Evolutionary conservation across 2,888 invertebrate species (phyloP).

Genomic region (Tipula confusa): DNA sequence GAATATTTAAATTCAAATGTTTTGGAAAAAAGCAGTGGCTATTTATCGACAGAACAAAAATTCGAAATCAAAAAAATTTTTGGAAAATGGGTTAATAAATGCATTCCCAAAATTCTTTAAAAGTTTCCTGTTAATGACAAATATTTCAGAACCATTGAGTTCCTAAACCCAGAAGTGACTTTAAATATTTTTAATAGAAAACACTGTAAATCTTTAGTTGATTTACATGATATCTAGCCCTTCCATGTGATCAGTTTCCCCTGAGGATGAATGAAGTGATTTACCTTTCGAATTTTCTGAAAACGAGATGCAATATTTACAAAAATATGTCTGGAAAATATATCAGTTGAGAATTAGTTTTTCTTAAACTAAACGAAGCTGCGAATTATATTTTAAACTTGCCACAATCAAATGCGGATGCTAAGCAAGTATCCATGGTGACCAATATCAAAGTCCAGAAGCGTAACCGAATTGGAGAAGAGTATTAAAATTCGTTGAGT

Average conservation of each 20-base stretch:
- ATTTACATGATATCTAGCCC: not conserved
- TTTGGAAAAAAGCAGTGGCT: not conserved
- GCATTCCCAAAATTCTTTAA: not conserved
- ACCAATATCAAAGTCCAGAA: not conserved
- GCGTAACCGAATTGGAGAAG: not conserved
- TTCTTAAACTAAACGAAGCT: not conserved
- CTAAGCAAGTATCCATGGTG: not conserved
- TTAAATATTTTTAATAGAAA: not conserved
- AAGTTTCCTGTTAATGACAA: not conserved
- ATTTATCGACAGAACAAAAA: not conserved
- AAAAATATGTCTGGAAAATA: not conserved
- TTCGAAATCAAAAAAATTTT: not conserved
- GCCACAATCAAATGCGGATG: not conserved
- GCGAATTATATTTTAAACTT: not conserved
- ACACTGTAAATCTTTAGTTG: not conserved
- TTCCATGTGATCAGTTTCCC: no score
- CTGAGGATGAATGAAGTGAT: constrained; percentile 3
- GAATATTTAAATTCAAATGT: not conserved
- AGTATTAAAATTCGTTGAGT: not conserved
- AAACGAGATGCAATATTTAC: not conserved
- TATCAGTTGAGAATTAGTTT: not conserved
- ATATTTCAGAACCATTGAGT: not conserved
- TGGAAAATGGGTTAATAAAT: not conserved
- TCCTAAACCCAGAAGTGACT: not conserved
- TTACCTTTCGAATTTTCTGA: not conserved